Percentiles rank a stretch among this genome's conserved stretches.
phyloP scores from a whole-genome alignment of 2,113 vertebrate species.

The Puntigrus tetrazona region DNA sequence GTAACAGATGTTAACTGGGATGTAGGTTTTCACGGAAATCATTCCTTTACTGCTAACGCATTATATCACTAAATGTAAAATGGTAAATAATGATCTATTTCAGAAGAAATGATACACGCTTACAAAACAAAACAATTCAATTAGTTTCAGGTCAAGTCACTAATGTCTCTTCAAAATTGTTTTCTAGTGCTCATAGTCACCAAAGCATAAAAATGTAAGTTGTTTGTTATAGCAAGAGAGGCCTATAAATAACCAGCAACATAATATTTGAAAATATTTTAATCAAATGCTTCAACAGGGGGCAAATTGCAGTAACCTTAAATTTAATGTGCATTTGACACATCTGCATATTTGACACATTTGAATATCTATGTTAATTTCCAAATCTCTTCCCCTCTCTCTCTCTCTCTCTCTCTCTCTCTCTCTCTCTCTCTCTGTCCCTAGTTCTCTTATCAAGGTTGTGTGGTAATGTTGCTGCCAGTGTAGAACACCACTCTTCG shows the following conservation, averaged over 20 bases:
- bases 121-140: slow-evolving; percentile 23
- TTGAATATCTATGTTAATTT: slow-evolving; percentile 6
- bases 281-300: not conserved
- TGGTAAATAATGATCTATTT: slow-evolving; percentile 2
- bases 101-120: not conserved
- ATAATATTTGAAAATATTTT: not conserved
- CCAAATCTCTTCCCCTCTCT: not conserved
- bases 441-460: slow-evolving; percentile 6
- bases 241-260: not conserved
- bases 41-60: not conserved
- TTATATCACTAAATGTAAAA: not conserved
- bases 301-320: not conserved
- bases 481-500: slow-evolving; percentile 17
- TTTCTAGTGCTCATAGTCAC: not conserved
- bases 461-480: slow-evolving; percentile 8
- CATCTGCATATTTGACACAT: not conserved
- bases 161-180: slow-evolving; percentile 20
- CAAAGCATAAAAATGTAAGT: not conserved
- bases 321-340: not conserved
- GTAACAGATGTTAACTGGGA: not conserved
- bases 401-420: not conserved
- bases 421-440: not conserved
- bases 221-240: not conserved
- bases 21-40: not conserved
- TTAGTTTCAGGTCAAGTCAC: slow-evolving; percentile 39